Base-by-base conservation (phyloP, 1,140 invertebrate genomes). In the Eumaeus atala region DNA sequence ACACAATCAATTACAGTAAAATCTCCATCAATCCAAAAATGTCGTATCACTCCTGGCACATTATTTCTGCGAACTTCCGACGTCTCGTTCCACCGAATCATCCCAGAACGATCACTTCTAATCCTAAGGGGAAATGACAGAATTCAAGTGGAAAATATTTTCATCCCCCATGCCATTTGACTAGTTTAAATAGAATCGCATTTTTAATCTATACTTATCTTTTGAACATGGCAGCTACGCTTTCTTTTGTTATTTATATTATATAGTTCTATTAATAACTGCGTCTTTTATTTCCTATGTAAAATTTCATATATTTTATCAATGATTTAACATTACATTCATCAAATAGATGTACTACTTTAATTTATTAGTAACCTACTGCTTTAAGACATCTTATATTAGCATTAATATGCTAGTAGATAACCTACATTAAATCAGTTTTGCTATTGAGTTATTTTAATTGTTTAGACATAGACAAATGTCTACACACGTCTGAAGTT, bases 1-100 rank as follows among this genome's bases (percentile, higher is more conserved):
- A 72, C 67, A 65, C 61, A 79, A 80, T 80, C 77, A 74, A 77
- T 80, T 79, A 74, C 33, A 48, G 48, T 51, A 54, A 59, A 56
- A 58, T 64, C 62, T 34, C 59, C 72, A 81, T 84, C 74, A 77
- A 79, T 76, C 71, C 68, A 51, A 50, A 73, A 72, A 9, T 52
- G 66, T 62, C 57, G 18, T 52, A 76, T 81, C 80, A 84, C 70
- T 42, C 54, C 33, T 47, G 18, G 56, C 48, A 72, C 67, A 77
- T 81, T 79, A 76, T 71, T 78, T 68, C 58, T 53, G 49, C 21
- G 21, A 52, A 51, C 60, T 66, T 59, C 60, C 62, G 65, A 59
- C 64, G 58, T 56, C 11, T 34, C 54, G 56, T 62, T 60, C 62
- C 58, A 61, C 52, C 52, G 50, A 63, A 62, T 70, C 68, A 70